A percentile compares a stretch with the other conserved stretches of the same genome.
phyloP scores from a whole-genome alignment of 2,888 invertebrate species.

The Scaptomyza cyrtandrae region DNA sequence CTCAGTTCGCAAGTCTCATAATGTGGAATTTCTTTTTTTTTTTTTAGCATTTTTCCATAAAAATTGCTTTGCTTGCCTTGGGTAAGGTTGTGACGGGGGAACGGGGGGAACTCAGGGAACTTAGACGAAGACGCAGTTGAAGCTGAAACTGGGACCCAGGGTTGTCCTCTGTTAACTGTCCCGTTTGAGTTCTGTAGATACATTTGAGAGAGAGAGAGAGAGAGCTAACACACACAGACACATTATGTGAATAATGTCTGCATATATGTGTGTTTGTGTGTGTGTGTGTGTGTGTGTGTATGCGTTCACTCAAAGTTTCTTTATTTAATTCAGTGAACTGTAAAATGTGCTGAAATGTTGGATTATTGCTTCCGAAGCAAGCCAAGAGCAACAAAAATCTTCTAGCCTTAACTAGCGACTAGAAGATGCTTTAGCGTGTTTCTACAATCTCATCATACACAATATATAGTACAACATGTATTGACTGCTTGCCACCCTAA shows the following conservation, averaged over 20 bases:
- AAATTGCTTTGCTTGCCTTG: slow-evolving; percentile 76
- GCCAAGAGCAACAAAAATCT: background rate
- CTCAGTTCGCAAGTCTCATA: slow-evolving; percentile 60
- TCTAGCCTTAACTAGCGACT: slow-evolving; percentile 53
- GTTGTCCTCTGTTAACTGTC: slow-evolving; percentile 65
- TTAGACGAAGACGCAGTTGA: slow-evolving; percentile 23
- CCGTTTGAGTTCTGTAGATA: slow-evolving; percentile 72
- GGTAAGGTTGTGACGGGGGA: slow-evolving; percentile 2
- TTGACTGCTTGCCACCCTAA: slow-evolving; percentile 1
- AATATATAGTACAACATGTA: background rate
- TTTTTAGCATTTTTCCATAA: slow-evolving; percentile 76
- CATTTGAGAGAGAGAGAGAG: slow-evolving; percentile 54
- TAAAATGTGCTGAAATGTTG: slow-evolving; percentile 78
- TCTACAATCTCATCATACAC: slow-evolving; percentile 6
- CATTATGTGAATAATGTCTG: slow-evolving; percentile 14
- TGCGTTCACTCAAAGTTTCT: slow-evolving; percentile 70
- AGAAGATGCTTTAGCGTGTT: slow-evolving; percentile 58
- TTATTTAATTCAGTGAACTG: slow-evolving; percentile 79
- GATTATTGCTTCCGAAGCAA: slow-evolving; percentile 69
- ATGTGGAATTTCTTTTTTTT: slow-evolving; percentile 81
- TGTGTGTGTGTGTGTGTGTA: slow-evolving; percentile 39
- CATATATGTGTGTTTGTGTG: slow-evolving; percentile 29
- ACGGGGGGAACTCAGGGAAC: background rate
- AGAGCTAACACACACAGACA: slow-evolving; percentile 34
- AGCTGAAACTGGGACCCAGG: slow-evolving; percentile 33